Percentiles rank a stretch among this genome's conserved stretches.
phyloP scores from a whole-genome alignment of 1,140 invertebrate genomes.

The Eupeodes corollae region DNA sequence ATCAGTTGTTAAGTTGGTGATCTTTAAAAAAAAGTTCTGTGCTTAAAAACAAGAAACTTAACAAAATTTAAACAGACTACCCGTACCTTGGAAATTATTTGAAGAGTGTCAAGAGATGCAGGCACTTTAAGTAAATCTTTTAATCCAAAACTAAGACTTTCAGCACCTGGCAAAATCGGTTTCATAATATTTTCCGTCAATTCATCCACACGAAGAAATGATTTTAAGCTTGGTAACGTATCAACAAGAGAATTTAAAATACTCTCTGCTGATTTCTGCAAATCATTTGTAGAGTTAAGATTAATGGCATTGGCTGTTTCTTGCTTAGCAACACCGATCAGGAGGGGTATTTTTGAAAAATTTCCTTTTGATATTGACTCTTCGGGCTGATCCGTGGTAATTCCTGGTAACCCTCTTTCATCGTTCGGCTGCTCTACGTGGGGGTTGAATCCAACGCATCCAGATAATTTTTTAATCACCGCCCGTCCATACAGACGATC shows the following conservation, averaged over 20 bases:
- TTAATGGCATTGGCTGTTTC: conserved; percentile 46
- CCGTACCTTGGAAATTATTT: conserved; percentile 26
- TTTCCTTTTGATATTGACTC: conserved; percentile 43
- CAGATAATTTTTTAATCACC: conserved; percentile 38
- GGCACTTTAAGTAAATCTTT: conserved; percentile 30
- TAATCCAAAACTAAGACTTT: conserved; percentile 20
- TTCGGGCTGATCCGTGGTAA: conserved; percentile 45
- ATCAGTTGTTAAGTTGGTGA: conserved; percentile 44
- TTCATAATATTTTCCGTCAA: conserved; percentile 28
- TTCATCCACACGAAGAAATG: conserved; percentile 19
- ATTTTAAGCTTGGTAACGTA: conserved; percentile 18
- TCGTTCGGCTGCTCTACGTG: conserved; percentile 54
- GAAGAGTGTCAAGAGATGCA: conserved; percentile 18
- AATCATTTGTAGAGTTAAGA: conserved; percentile 19
- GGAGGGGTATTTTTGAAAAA: conserved; percentile 48
- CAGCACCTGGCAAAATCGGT: conserved; percentile 20
- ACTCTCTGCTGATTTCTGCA: conserved; percentile 24
- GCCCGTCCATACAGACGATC: conserved; percentile 36
- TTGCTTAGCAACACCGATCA: conserved; percentile 58
- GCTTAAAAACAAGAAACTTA: neutral
- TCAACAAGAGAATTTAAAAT: conserved; percentile 22
- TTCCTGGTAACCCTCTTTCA: conserved; percentile 44
- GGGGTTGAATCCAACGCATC: conserved; percentile 42
- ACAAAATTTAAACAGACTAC: conserved; percentile 3
- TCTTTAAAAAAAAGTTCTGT: conserved; percentile 13